phyloP scores from a whole-genome alignment of 2,797 vertebrate genomes.

The Telmatherina bonti region DNA sequence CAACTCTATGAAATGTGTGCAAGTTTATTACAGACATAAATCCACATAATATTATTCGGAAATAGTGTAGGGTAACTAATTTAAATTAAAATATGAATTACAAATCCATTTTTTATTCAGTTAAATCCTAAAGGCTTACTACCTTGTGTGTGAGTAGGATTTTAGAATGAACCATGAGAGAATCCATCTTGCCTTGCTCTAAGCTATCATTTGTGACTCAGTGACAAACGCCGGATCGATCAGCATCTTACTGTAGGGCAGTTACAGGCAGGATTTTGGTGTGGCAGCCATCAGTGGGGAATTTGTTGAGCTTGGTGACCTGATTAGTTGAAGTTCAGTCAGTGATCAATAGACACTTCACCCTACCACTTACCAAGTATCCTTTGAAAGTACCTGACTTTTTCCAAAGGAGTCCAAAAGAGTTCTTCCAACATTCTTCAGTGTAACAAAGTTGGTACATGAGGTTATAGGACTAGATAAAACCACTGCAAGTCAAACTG shows the following conservation, averaged over 20 bases:
- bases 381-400: constrained; percentile 1
- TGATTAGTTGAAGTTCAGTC: not conserved
- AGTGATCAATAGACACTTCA: constrained; percentile 1
- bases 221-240: not conserved
- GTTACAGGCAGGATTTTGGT: not conserved
- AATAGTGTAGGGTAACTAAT: not conserved
- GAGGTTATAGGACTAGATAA: constrained; percentile 13
- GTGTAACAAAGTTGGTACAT: constrained; percentile 7
- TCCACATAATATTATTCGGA: constrained; percentile 10
- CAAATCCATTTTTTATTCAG: not conserved
- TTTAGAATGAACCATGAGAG: not conserved
- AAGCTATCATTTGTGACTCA: not conserved
- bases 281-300: not conserved
- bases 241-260: not conserved
- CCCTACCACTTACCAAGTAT: not conserved
- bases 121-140: not conserved
- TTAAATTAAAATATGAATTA: not conserved
- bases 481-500: constrained; percentile 17
- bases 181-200: too few relatives aligned
- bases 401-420: constrained; percentile 12
- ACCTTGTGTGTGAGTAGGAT: not conserved
- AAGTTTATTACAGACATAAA: constrained; percentile 18
- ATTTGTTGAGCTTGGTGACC: not conserved
- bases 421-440: constrained; percentile 4
- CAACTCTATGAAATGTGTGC: constrained; percentile 18